Evolutionary conservation across 2,797 vertebrate species (phyloP).

Genomic region (Acrossocheilus fasciatus): DNA sequence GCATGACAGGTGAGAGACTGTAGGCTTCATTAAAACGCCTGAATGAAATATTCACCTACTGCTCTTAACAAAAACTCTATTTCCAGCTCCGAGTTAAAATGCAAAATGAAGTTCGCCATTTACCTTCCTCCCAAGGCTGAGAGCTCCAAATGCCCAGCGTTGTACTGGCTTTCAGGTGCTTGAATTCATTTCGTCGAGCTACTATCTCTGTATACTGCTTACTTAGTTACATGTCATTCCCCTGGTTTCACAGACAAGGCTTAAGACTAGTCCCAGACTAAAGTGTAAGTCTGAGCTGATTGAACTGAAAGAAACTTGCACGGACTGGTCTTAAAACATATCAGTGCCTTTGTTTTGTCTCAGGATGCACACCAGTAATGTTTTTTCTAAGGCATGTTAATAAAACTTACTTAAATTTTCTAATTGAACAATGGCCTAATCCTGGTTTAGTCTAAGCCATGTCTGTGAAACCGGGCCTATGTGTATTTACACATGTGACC

Average conservation of each 20-base stretch:
- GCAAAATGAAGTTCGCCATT: conserved; percentile 96
- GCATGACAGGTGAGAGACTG: conserved; percentile 87
- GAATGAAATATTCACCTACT: neutral
- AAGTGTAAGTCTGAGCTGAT: too few species aligned
- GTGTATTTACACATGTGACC: neutral
- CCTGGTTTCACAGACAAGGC: too few species aligned
- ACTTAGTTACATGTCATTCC: neutral
- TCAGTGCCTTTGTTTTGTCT: too few species aligned
- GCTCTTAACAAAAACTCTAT: conserved; percentile 14
- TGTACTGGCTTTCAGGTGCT: conserved; percentile 95
- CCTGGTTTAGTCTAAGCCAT: too few species aligned
- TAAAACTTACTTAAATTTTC: too few species aligned
- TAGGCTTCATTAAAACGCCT: neutral
- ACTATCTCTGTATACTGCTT: neutral
- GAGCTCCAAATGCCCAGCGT: conserved; percentile 86
- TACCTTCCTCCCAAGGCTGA: conserved; percentile 93
- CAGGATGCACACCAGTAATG: too few species aligned
- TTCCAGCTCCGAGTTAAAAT: conserved; percentile 88
- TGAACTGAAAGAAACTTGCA: too few species aligned
- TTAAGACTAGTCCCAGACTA: too few species aligned
- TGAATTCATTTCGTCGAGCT: neutral
- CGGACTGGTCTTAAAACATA: too few species aligned
- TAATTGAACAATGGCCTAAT: too few species aligned
- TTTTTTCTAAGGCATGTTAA: too few species aligned
- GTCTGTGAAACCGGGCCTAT: too few species aligned